A percentile compares a stretch with the other conserved stretches of the same genome.
phyloP scores from a whole-genome alignment of 2,113 vertebrate species.

The Salvelinus namaycush region DNA sequence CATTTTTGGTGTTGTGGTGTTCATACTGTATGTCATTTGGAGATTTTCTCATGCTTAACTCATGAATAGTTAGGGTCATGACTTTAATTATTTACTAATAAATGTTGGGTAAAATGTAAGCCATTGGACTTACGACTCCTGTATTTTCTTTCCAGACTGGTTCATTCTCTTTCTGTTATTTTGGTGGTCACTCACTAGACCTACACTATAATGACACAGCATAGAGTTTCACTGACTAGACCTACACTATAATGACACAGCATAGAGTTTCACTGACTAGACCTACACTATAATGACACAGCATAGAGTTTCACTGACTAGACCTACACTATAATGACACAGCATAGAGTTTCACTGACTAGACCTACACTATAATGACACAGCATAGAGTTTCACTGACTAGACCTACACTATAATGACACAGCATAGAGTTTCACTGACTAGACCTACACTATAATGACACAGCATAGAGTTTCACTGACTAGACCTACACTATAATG shows the following conservation, averaged over 20 bases:
- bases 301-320: conserved; percentile 5
- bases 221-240: conserved; percentile 13
- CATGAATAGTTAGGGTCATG: background rate
- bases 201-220: no score
- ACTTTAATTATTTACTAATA: background rate
- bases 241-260: no score
- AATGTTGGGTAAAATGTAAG: background rate
- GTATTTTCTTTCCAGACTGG: no score
- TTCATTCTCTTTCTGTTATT: background rate
- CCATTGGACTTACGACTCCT: background rate
- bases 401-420: conserved; percentile 5
- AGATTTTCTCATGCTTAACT: background rate
- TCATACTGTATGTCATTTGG: background rate
- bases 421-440: no score
- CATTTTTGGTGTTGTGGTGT: background rate
- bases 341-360: background rate
- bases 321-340: background rate
- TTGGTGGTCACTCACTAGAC: background rate
- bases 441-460: conserved; percentile 15
- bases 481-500: conserved; percentile 11
- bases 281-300: background rate
- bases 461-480: background rate
- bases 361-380: background rate
- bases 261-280: conserved; percentile 7
- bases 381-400: background rate